Evolutionary conservation across 2,113 vertebrate species (phyloP), one percentile per base, ranked within the genome.

Genomic region (Micromys minutus): DNA sequence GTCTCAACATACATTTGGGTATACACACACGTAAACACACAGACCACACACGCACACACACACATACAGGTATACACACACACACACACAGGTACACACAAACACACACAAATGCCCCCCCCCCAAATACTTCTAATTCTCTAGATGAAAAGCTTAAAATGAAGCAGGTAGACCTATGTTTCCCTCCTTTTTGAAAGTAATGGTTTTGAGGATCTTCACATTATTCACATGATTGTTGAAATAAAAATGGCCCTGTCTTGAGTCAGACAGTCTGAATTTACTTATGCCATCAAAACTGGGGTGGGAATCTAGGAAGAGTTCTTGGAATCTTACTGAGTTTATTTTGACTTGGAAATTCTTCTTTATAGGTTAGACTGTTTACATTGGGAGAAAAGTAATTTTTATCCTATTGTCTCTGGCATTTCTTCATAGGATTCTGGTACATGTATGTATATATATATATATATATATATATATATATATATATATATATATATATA

Each of bases 161-260:
- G 86, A 96, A 94, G 57, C 80, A 76, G 50, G 42, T 15, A 55
- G 39, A 90, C 45, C 72, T 91, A 22, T 34, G 1, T 79, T 75
- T 45, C 31, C 15, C n/a, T 95, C 29, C 29, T n/a, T 96, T 91
- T 65, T 61, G n/a, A 75, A 47, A 13, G n/a, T 74, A 74, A 94
- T 85, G 22, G 75, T 87, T 90, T 79, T 91, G 75, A 93, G 55
- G 31, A 59, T 91, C 79, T 77, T 87, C 63, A 89, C 42, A 72
- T 93, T 87, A 9, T 84, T 95, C 84, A 89, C 77, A 61, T 63
- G 16, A 74, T 87, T 89, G n/a, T 94, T 91, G 72, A 97, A 95
- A 93, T 91, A 94, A 94, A 95, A 74, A 80, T 84, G 65, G 47
- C 90, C 45, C 72, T 89, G 95, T n/a, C 63, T 59, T 93, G 10